phyloP scores from a whole-genome alignment of 2,888 invertebrate genomes.

The Tanaodytes sp. region DNA sequence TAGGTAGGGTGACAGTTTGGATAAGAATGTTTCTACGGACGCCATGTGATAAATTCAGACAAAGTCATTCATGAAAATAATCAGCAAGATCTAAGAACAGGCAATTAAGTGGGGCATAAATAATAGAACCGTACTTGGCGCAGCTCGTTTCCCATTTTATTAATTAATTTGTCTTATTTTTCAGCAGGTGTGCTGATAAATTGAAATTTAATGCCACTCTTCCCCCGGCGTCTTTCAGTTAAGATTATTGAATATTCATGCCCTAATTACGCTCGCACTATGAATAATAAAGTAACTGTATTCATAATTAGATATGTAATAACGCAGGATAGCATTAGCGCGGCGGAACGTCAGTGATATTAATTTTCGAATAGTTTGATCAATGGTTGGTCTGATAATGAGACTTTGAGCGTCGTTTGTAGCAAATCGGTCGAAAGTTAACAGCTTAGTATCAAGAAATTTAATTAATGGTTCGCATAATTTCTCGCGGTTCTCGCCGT shows the following conservation, averaged over 20 bases:
- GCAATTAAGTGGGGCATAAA: constrained; percentile 31
- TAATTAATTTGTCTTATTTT: constrained; percentile 29
- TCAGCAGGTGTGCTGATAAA: constrained; percentile 15
- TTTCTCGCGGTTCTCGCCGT: constrained; percentile 58
- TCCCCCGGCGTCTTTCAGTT: constrained; percentile 1
- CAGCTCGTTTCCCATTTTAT: constrained; percentile 20
- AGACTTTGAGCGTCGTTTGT: constrained; percentile 56
- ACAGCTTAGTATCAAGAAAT: constrained; percentile 61
- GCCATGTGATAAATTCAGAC: constrained; percentile 44
- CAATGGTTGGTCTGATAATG: constrained; percentile 58
- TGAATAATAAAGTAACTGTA: constrained; percentile 27
- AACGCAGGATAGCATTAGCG: constrained; percentile 8
- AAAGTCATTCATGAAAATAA: constrained; percentile 47
- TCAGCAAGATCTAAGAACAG: constrained; percentile 26
- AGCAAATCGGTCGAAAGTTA: constrained; percentile 53
- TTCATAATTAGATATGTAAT: constrained; percentile 33
- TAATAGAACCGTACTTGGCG: constrained; percentile 11
- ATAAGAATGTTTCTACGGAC: constrained; percentile 48
- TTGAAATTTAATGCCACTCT: constrained; percentile 10
- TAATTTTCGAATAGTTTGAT: constrained; percentile 55
- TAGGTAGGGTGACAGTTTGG: constrained; percentile 45
- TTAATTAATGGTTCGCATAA: constrained; percentile 63
- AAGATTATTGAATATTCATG: constrained; percentile 17
- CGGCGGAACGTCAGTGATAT: constrained; percentile 32
- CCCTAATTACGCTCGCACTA: constrained; percentile 7